phyloP scores from a whole-genome alignment of 2,797 vertebrate genomes.

The Chrysocyon brachyurus region DNA sequence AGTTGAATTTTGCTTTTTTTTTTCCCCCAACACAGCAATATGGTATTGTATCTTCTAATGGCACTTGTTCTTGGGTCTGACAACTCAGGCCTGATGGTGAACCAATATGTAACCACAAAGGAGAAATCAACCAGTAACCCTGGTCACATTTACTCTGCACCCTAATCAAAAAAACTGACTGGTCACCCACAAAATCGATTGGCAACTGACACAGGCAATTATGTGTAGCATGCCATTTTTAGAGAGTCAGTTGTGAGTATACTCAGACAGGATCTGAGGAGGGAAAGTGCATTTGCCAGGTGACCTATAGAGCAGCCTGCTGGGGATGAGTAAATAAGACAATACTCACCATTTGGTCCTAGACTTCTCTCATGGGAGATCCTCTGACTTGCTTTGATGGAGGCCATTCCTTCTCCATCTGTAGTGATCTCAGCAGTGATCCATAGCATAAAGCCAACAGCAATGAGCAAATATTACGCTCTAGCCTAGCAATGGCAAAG shows the following conservation, averaged over 20 bases:
- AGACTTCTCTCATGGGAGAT: constrained; percentile 51
- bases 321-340: constrained; percentile 69
- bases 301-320: constrained; percentile 72
- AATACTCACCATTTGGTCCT: constrained; percentile 64
- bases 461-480: constrained; percentile 42
- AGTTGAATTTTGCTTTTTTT: neutral
- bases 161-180: constrained; percentile 73
- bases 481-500: constrained; percentile 24
- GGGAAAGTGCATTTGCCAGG: constrained; percentile 72
- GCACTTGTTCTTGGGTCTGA: constrained; percentile 34
- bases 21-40: neutral
- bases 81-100: constrained; percentile 26
- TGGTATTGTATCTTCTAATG: neutral
- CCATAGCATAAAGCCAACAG: neutral
- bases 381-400: constrained; percentile 56
- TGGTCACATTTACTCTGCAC: constrained; percentile 62
- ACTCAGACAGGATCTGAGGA: constrained; percentile 65
- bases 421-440: constrained; percentile 47
- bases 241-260: constrained; percentile 62
- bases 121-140: constrained; percentile 72
- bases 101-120: constrained; percentile 71
- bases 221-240: constrained; percentile 70
- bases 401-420: constrained; percentile 54
- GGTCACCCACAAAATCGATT: constrained; percentile 75
- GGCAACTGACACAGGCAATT: constrained; percentile 77